Evolutionary conservation across 2,797 vertebrate species (phyloP), one percentile per base, ranked within the genome.

Genomic region (Petrocephalus schoutedeni): DNA sequence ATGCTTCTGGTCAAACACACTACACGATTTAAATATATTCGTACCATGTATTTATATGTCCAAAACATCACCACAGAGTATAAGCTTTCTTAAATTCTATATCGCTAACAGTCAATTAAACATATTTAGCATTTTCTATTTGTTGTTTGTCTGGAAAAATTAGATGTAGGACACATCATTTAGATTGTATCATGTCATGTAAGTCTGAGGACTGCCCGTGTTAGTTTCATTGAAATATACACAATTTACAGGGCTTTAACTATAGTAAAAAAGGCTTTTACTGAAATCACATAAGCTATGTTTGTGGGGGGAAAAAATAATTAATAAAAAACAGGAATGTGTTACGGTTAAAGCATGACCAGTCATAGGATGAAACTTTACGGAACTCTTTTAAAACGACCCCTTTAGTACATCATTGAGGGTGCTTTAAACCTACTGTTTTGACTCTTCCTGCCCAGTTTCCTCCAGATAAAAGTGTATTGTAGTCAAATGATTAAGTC

Each of bases 201-300:
- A 83, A 83, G 80, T 83, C 9, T 83, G 45, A 83, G 80, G 80
- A 83, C 80, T 83, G 80, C 80, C 80, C 54, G 41, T 0, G 10
- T 83, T 83, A 51, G 80, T 51, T 83, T 28, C 21, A 83, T 83
- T 83, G 54, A 58, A 86, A 86, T 86, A 32, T 58, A 57, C 56
- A 86, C 21, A 58, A 58, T 86, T 32, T 58, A 86, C 54, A 86
- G 16, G 84, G 14, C 21, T 83, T 14, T 83, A 5, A 83, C 45
- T 83, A 49, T 54, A 54, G 8, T 21, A 74, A 54, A 83, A 83
- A 83, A 53, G 51, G 8, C 19, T 5, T 21, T 21, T 49, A 12
- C 41, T 83, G 53, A 83, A 53, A 83, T 49, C 49, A 45, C 19
- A 53, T 67, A 83, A 49, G 77, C 36, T 8, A 77, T 77, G 71